phyloP scores from a whole-genome alignment of 2,113 vertebrate species.

The Tympanuchus pallidicinctus region DNA sequence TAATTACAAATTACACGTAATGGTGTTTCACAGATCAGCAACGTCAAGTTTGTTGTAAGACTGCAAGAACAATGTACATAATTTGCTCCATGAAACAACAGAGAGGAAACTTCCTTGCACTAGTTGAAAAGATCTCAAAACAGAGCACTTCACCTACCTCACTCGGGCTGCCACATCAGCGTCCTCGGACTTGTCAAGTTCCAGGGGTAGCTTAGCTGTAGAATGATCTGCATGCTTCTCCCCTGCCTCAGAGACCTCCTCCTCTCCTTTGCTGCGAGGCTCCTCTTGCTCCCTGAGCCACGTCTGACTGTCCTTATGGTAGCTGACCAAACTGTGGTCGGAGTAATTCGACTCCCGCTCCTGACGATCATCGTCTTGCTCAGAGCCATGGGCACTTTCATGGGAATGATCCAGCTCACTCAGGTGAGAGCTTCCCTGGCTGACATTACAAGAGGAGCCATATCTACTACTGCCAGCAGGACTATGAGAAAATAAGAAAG shows the following conservation, averaged over 20 bases:
- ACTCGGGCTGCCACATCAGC: background rate
- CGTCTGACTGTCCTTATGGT: slow-evolving; percentile 73
- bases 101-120: background rate
- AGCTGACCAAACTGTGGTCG: slow-evolving; percentile 79
- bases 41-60: background rate
- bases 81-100: background rate
- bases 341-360: slow-evolving; percentile 81
- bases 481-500: slow-evolving; percentile 76
- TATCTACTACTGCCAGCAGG: slow-evolving; percentile 93
- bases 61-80: background rate
- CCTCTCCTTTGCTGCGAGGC: slow-evolving; percentile 4
- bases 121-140: background rate
- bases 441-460: slow-evolving; percentile 94
- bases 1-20: background rate
- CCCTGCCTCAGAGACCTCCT: slow-evolving; percentile 28
- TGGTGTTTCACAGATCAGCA: background rate
- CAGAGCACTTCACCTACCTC: slow-evolving; percentile 64
- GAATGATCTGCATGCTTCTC: slow-evolving; percentile 19
- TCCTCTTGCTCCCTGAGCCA: slow-evolving; percentile 69
- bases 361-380: slow-evolving; percentile 84
- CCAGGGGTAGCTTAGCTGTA: slow-evolving; percentile 16
- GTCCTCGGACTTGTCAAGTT: slow-evolving; percentile 70
- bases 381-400: slow-evolving; percentile 81
- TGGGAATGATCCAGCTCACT: slow-evolving; percentile 89
- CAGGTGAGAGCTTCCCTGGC: slow-evolving; percentile 92